Base-by-base conservation (phyloP, 2,797 vertebrate species). In the Avahi laniger region DNA sequence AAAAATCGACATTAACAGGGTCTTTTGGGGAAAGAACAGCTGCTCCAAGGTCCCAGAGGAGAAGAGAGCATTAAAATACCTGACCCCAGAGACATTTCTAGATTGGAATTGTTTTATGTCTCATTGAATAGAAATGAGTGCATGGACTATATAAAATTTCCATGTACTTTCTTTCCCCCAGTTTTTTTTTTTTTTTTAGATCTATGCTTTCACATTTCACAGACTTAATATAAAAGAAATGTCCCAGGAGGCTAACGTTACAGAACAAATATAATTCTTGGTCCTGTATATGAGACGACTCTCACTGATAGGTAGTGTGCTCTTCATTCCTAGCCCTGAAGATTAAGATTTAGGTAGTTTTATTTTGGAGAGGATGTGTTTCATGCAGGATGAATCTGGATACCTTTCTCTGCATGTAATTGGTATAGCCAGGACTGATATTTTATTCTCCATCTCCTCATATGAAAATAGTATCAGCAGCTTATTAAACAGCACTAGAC, bases 31-130 rank as follows among this genome's bases (percentile, higher is more conserved):
- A 12, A 91, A 76, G 48, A 87, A 28, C 24, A 95, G 75, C 41
- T 96, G 69, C 28, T 94, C 83, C 26, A 65, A 65, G 57, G 78
- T 85, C 73, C 65, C 57, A 78, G 52, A 85, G 65, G 48, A 89
- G 73, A 86, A 4, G n/a, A 17, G 15, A 9, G 33, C 69, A 95
- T 86, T 86, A 38, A 72, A 85, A 50, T 75, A 85, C 15, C 81
- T 7, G 9, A 63, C 38, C n/a, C 59, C 12, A 33, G 38, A 59
- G 52, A 70, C 57, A 88, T 69, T 83, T 83, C 69, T 59, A 24
- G 28, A 41, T 30, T 61, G 30, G 50, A 95, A 69, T 48, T 4
- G 4, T 13, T 33, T 18, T 7, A 76, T 69, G 65, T 91, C 48
- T 87, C 26, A 86, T 41, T 95, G n/a, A 69, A 4, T n/a, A 20